A percentile compares a stretch with the other conserved stretches of the same genome.
Evolutionary conservation across 2,113 vertebrate species (phyloP).

Genomic region (Spea bombifrons): DNA sequence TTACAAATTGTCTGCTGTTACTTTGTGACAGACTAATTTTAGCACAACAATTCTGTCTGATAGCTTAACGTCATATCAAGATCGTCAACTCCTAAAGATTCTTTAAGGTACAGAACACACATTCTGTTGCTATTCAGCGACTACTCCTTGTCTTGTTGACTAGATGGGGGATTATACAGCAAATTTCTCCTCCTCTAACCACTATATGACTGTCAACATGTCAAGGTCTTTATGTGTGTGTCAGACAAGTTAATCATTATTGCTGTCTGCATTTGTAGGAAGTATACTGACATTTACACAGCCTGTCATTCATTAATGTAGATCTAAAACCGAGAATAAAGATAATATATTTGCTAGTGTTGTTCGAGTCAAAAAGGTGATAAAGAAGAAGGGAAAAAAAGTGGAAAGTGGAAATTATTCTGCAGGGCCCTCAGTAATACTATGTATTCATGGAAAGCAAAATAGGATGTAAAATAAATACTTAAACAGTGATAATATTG

Average conservation of each 20-base stretch:
- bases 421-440: too few species aligned
- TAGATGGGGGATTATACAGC: not conserved
- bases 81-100: slow-evolving; percentile 8
- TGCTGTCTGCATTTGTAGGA: slow-evolving; percentile 4
- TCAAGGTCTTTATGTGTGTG: slow-evolving; percentile 10
- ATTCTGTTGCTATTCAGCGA: not conserved
- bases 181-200: not conserved
- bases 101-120: not conserved
- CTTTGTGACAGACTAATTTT: slow-evolving; percentile 20
- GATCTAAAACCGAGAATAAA: not conserved
- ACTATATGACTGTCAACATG: slow-evolving; percentile 3
- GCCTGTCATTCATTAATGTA: not conserved
- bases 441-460: too few species aligned
- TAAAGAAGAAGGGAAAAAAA: too few species aligned
- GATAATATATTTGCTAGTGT: not conserved
- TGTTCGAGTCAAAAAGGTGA: too few species aligned
- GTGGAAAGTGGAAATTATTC: too few species aligned
- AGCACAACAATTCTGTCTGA: too few species aligned
- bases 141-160: not conserved
- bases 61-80: not conserved
- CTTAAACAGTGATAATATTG: too few species aligned
- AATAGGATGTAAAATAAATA: too few species aligned
- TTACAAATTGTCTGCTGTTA: slow-evolving; percentile 24
- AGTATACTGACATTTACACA: slow-evolving; percentile 1
- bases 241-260: slow-evolving; percentile 5